These are phyloP conservation scores for Sitta carolinensis DNA, from an alignment of 2,797 vertebrate species.

Conservation along the genomic window DNA sequence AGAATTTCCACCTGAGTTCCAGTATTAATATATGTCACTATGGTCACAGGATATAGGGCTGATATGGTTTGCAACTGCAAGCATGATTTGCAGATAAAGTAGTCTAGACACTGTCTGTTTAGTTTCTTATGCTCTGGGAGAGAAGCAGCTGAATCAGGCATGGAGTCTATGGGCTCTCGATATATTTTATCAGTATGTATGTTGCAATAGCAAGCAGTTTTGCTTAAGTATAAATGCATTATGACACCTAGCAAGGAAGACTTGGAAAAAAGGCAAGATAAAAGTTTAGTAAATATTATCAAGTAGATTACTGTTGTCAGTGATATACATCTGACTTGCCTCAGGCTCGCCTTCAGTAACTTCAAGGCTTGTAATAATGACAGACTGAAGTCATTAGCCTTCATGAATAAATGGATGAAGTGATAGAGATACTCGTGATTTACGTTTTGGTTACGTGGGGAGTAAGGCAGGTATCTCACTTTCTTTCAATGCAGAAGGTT, in stretches of 20 bases:
- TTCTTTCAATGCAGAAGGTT: background rate
- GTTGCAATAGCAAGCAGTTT: background rate
- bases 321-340: background rate
- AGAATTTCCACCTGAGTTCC: background rate
- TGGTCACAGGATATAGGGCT: background rate
- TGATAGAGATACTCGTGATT: background rate
- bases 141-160: background rate
- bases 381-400: background rate
- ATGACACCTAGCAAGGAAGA: background rate
- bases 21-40: background rate
- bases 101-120: background rate
- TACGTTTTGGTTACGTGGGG: background rate
- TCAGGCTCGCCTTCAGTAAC: background rate
- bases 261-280: background rate
- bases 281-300: background rate
- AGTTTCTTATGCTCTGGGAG: background rate
- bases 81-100: background rate
- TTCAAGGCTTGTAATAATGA: background rate
- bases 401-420: background rate
- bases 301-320: background rate
- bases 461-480: background rate
- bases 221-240: background rate
- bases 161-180: background rate
- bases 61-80: background rate
- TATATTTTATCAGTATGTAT: background rate